Conservation (phyloP, 2,113 vertebrate species). For the Brienomyrus brachyistius region DNA sequence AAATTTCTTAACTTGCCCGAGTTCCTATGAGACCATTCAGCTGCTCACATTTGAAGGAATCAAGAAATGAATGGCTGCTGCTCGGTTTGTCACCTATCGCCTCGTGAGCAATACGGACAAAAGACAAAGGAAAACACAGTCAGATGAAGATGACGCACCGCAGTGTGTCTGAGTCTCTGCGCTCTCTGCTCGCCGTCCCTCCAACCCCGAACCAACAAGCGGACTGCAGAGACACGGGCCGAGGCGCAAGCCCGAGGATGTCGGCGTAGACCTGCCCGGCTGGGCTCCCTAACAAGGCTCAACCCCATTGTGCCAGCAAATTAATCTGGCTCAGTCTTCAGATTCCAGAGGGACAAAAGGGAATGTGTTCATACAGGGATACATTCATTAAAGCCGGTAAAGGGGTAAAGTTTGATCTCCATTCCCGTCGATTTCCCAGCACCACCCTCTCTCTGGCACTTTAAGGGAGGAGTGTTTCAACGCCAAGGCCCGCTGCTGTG, state of each 20-base stretch:
- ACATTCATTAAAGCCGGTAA: not conserved
- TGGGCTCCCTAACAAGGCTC: not conserved
- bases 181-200: not conserved
- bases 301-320: not conserved
- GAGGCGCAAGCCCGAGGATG: not conserved
- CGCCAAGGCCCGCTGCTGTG: not conserved
- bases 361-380: not conserved
- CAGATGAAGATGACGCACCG: not conserved
- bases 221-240: not conserved
- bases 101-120: not conserved
- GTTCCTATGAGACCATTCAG: not conserved
- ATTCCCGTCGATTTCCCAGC: not conserved
- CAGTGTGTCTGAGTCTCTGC: not conserved
- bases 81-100: not conserved
- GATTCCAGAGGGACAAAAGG: not conserved
- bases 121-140: not conserved
- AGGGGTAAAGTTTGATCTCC: not conserved
- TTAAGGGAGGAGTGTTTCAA: not conserved
- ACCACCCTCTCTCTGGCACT: not conserved
- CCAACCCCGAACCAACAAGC: not conserved
- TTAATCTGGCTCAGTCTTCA: not conserved
- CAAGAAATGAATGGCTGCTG: not conserved
- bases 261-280: not conserved
- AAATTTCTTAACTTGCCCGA: not conserved
- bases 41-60: not conserved